Conservation (phyloP, 2,797 vertebrate species). For the Mionectes olivaceus region DNA sequence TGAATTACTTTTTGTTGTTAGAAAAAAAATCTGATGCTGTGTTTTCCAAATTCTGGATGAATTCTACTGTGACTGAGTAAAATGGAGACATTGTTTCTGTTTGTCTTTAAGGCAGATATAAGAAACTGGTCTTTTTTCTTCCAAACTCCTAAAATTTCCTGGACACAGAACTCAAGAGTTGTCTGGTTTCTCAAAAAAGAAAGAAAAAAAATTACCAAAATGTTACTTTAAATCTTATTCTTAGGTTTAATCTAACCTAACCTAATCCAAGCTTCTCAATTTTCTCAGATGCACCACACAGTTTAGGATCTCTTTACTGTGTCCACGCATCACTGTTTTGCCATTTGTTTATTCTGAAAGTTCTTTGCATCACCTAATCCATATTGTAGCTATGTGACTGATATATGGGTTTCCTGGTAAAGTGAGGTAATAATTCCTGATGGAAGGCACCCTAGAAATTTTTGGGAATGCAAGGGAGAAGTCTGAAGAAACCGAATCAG, state of each 20-base stretch:
- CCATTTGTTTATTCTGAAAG: not conserved
- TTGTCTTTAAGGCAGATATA: not conserved
- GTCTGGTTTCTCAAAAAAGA: not conserved
- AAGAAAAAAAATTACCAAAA: not conserved
- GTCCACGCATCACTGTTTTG: not conserved
- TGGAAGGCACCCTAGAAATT: not conserved
- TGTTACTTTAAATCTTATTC: not conserved
- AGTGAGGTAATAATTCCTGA: not conserved
- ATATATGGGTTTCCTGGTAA: not conserved
- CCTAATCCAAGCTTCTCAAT: not conserved
- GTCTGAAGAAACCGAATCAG: not conserved
- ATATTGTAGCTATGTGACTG: not conserved
- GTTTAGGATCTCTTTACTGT: not conserved
- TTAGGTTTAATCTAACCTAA: not conserved
- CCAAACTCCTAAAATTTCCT: not conserved
- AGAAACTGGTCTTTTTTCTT: not conserved
- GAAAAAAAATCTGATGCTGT: not conserved
- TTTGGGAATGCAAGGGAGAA: not conserved
- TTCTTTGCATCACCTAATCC: not conserved
- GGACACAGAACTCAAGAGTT: not conserved
- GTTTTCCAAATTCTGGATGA: not conserved
- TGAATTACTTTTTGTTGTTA: not conserved
- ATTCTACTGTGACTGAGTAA: not conserved
- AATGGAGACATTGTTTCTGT: not conserved
- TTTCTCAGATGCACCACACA: not conserved